Percentiles rank a stretch among this genome's conserved stretches.
Evolutionary conservation across 2,888 invertebrate genomes (phyloP).

Genomic region (Cacoxenus indagator): DNA sequence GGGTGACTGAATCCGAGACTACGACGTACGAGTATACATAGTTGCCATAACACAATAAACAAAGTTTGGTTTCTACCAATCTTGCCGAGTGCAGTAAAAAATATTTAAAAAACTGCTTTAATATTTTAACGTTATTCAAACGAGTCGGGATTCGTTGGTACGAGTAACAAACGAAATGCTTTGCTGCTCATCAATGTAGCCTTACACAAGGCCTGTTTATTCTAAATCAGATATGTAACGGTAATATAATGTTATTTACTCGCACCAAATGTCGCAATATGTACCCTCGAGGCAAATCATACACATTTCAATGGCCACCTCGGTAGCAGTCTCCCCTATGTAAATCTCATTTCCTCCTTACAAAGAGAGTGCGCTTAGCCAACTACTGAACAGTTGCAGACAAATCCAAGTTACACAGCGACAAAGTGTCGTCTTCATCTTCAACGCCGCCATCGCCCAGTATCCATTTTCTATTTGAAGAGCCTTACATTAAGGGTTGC

Average conservation of each 20-base stretch:
- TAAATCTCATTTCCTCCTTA: neutral
- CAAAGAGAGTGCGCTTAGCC: neutral
- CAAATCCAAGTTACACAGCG: slow-evolving; percentile 2
- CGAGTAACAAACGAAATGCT: neutral
- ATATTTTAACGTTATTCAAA: too few relatives aligned
- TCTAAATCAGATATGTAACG: slow-evolving; percentile 15
- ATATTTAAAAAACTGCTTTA: slow-evolving; percentile 3
- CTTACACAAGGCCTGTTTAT: neutral
- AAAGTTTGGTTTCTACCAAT: neutral
- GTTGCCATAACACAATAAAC: neutral
- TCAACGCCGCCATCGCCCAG: neutral
- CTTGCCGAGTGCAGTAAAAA: neutral
- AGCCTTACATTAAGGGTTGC: neutral
- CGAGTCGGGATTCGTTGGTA: too few relatives aligned
- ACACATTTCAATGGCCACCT: slow-evolving; percentile 15
- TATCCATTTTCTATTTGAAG: slow-evolving; percentile 10
- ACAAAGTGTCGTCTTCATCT: neutral
- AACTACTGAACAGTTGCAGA: slow-evolving; percentile 6
- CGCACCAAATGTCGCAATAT: neutral
- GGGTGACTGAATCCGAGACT: too few relatives aligned
- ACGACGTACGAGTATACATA: too few relatives aligned
- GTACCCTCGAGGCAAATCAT: slow-evolving; percentile 12
- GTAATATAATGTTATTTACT: slow-evolving; percentile 19
- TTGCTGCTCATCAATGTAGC: neutral
- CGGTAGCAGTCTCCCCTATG: neutral